These are phyloP conservation scores for Clunio marinus DNA, from an alignment of 2,888 invertebrate species.

Conservation along the genomic window DNA sequence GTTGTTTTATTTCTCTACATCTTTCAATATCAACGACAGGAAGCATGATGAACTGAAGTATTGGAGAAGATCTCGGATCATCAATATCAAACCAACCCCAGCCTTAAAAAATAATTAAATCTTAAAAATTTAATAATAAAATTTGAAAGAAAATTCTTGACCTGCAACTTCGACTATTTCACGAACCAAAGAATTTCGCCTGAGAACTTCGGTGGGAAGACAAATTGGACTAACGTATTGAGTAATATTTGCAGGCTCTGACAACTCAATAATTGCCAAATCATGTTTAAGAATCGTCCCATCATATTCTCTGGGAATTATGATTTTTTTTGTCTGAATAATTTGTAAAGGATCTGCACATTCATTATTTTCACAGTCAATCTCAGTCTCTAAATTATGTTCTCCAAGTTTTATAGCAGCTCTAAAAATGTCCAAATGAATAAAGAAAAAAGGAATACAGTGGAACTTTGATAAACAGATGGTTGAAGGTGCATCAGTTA, in stretches of 20 bases:
- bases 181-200: constrained; percentile 48
- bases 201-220: constrained; percentile 52
- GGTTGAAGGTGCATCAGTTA: too few relatives aligned
- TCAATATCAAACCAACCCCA: constrained; percentile 53
- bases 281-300: constrained; percentile 43
- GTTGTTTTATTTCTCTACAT: constrained; percentile 42
- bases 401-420: constrained; percentile 47
- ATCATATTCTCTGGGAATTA: constrained; percentile 43
- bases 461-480: too few relatives aligned
- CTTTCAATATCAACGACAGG: constrained; percentile 33
- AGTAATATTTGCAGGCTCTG: constrained; percentile 44
- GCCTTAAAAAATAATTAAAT: constrained; percentile 44
- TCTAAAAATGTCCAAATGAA: too few relatives aligned
- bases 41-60: constrained; percentile 50
- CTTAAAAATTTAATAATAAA: background rate
- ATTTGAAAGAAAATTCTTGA: too few relatives aligned
- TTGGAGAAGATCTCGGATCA: constrained; percentile 50
- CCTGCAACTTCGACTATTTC: constrained; percentile 54
- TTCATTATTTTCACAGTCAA: constrained; percentile 44
- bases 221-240: constrained; percentile 60
- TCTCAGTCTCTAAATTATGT: constrained; percentile 45
- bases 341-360: constrained; percentile 47
- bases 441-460: too few relatives aligned
- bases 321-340: constrained; percentile 41
- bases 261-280: constrained; percentile 45